Percentiles rank a stretch among this genome's conserved stretches.
Evolutionary conservation across 1,140 invertebrate genomes (phyloP).

Genomic region (Xylocopa sonorina): DNA sequence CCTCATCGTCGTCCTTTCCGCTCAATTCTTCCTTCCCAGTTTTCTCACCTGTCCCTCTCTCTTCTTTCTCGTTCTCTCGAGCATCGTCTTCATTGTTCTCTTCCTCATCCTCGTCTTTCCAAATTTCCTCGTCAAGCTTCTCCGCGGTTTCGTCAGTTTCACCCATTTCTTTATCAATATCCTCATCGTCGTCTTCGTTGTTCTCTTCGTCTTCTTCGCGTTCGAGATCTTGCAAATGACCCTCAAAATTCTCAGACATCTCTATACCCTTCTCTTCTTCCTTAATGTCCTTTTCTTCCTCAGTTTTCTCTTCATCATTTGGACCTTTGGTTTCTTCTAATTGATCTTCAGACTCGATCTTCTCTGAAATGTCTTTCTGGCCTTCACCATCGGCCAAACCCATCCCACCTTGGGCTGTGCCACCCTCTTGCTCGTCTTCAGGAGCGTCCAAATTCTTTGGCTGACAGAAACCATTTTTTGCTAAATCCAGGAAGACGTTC

Average conservation of each 20-base stretch:
- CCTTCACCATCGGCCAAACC: conserved; percentile 97
- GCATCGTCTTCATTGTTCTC: conserved; percentile 85
- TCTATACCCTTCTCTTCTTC: conserved; percentile 97
- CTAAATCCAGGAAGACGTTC: conserved; percentile 92
- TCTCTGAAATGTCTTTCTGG: conserved; percentile 96
- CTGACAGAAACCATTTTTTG: conserved; percentile 96
- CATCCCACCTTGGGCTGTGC: conserved; percentile 85
- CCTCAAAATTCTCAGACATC: conserved; percentile 96
- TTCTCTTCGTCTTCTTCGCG: conserved; percentile 86
- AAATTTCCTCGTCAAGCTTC: conserved; percentile 91
- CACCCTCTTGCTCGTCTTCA: conserved; percentile 84
- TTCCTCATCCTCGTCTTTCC: conserved; percentile 92
- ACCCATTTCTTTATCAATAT: conserved; percentile 96
- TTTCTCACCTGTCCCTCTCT: conserved; percentile 83
- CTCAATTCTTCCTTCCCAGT: conserved; percentile 84
- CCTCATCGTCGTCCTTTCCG: conserved; percentile 85
- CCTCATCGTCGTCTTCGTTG: conserved; percentile 87
- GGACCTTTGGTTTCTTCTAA: conserved; percentile 92
- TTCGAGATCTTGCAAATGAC: conserved; percentile 91
- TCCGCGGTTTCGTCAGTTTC: conserved; percentile 92
- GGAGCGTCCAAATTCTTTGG: conserved; percentile 90
- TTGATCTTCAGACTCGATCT: conserved; percentile 97
- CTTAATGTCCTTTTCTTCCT: conserved; percentile 92
- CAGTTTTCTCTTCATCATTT: conserved; percentile 87
- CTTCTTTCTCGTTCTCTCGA: conserved; percentile 83